Evolutionary conservation across 2,113 vertebrate genomes (phyloP).

Genomic region (Thomomys bottae): DNA sequence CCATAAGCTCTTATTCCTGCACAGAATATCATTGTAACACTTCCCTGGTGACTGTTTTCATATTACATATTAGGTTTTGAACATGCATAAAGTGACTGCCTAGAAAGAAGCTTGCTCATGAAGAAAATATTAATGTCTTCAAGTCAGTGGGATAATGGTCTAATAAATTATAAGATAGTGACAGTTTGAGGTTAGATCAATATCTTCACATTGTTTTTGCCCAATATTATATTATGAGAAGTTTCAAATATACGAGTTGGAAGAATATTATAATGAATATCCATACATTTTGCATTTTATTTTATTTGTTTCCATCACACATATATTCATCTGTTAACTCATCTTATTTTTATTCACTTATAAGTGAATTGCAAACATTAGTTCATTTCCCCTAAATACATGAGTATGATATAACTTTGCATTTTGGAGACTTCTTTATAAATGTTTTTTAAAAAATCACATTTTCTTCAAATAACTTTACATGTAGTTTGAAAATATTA

Average conservation of each 20-base stretch:
- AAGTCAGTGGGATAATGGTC: not conserved
- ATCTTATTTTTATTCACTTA: conserved; percentile 26
- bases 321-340: not conserved
- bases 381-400: not conserved
- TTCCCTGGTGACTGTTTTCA: conserved; percentile 14
- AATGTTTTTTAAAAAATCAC: not conserved
- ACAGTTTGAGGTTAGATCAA: not conserved
- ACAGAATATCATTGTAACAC: not conserved
- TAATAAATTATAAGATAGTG: not conserved
- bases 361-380: conserved; percentile 36
- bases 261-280: conserved; percentile 38
- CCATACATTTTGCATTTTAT: conserved; percentile 36
- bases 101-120: not conserved
- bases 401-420: not conserved
- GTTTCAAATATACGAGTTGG: conserved; percentile 24
- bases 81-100: not conserved
- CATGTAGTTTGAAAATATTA: conserved; percentile 34
- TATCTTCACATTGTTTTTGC: not conserved
- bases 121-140: conserved; percentile 43
- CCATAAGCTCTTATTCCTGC: not conserved
- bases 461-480: conserved; percentile 20
- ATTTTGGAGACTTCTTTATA: not conserved
- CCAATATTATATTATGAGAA: conserved; percentile 43
- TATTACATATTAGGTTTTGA: not conserved
- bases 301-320: conserved; percentile 14